Conservation (phyloP, 2,113 vertebrate genomes). For the Todiramphus chloris region DNA sequence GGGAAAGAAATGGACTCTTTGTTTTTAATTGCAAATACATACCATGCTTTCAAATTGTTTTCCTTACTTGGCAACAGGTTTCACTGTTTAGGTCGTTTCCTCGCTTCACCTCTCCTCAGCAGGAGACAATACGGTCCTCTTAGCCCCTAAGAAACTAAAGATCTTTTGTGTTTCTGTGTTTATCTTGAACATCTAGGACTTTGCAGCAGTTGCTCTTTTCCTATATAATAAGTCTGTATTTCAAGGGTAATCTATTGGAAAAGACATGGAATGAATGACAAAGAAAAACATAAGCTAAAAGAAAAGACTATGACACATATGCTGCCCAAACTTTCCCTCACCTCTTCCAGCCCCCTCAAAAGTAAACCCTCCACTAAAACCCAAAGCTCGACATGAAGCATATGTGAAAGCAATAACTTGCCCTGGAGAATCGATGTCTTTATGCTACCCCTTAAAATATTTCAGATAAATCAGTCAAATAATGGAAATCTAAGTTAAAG, state of each 20-base stretch:
- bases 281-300: not conserved
- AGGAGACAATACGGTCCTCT: not conserved
- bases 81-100: not conserved
- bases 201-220: not conserved
- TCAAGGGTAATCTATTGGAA: not conserved
- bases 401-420: not conserved
- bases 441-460: constrained; percentile 31
- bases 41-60: not conserved
- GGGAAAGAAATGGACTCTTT: not conserved
- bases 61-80: not conserved
- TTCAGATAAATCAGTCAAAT: constrained; percentile 44
- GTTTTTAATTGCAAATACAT: not conserved
- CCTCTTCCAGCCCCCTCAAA: not conserved
- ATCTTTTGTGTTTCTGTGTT: not conserved
- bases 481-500: constrained; percentile 20
- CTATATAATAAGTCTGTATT: not conserved
- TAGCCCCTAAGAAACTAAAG: not conserved
- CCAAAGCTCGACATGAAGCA: not conserved
- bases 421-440: not conserved
- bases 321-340: not conserved
- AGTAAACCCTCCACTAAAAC: not conserved
- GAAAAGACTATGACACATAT: not conserved
- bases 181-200: not conserved
- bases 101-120: not conserved
- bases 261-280: not conserved